Percentiles rank a stretch among this genome's conserved stretches.
Evolutionary conservation across 2,888 invertebrate species (phyloP).

Genomic region (Eupelmus urozonus): DNA sequence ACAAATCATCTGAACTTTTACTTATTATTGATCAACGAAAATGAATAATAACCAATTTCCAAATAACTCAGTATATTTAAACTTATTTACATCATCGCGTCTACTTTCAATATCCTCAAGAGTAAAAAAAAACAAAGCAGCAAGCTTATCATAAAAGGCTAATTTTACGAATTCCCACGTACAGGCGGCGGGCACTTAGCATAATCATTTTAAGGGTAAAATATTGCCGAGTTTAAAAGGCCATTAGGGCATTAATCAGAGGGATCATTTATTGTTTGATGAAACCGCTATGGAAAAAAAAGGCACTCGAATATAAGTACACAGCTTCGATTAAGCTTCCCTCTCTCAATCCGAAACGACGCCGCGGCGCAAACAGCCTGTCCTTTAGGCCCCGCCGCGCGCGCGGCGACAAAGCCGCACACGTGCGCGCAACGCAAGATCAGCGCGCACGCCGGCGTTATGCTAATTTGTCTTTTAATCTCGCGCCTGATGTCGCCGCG

Average conservation of each 20-base stretch:
- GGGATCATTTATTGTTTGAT: conserved; percentile 6
- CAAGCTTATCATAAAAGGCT: too few relatives aligned
- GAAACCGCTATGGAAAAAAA: conserved; percentile 21
- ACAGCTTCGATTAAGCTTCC: conserved; percentile 22
- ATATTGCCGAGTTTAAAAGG: conserved; percentile 29
- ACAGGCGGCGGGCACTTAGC: too few relatives aligned
- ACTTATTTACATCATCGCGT: too few relatives aligned
- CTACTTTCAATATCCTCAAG: too few relatives aligned
- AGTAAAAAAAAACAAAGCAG: too few relatives aligned
- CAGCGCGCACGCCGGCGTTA: conserved; percentile 63
- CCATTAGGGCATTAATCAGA: conserved; percentile 28
- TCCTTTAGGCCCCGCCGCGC: neutral
- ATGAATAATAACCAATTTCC: too few relatives aligned
- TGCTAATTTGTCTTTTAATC: conserved; percentile 76
- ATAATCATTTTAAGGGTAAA: conserved; percentile 9
- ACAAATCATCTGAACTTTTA: too few relatives aligned
- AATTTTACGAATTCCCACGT: too few relatives aligned
- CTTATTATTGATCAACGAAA: too few relatives aligned
- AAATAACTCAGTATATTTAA: too few relatives aligned
- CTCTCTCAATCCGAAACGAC: neutral
- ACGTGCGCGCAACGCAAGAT: conserved; percentile 41
- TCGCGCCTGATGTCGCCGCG: conserved; percentile 69
- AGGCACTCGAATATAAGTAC: conserved; percentile 10
- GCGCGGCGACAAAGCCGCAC: neutral
- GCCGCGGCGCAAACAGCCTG: neutral